These are phyloP conservation scores for Ophiodon elongatus DNA, from an alignment of 2,113 vertebrate species.

Conservation along the genomic window DNA sequence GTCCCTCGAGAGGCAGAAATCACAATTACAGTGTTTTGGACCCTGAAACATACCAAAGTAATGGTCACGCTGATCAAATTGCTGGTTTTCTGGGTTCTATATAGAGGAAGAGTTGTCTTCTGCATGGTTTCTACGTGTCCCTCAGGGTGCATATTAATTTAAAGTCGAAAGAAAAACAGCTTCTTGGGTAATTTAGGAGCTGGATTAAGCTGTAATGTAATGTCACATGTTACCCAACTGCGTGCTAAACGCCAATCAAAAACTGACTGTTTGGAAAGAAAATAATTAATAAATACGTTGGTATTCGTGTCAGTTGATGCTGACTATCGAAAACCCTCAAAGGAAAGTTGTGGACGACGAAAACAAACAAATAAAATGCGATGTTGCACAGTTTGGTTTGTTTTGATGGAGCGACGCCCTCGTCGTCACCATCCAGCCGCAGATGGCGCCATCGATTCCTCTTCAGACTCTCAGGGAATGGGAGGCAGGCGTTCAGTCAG, in stretches of 20 bases:
- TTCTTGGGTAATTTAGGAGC: not conserved
- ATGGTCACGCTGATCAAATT: too few relatives aligned
- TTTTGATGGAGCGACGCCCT: not conserved
- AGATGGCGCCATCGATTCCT: conserved; percentile 22
- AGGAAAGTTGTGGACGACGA: not conserved
- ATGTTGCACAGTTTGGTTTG: not conserved
- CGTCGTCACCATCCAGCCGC: not conserved
- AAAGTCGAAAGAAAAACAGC: conserved; percentile 9
- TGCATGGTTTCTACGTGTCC: not conserved
- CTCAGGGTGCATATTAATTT: not conserved
- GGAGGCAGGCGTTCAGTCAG: conserved; percentile 36
- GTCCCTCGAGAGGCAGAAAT: not conserved
- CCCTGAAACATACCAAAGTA: too few relatives aligned
- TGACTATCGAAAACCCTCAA: not conserved
- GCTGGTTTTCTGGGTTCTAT: not conserved
- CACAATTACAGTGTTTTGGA: not conserved
- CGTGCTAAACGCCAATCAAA: too few relatives aligned
- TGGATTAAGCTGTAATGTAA: not conserved
- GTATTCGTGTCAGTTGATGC: not conserved
- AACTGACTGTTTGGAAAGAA: too few relatives aligned
- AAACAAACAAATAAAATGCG: not conserved
- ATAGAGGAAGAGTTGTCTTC: not conserved
- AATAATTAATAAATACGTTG: too few relatives aligned
- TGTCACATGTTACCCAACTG: not conserved
- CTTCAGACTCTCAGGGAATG: conserved; percentile 4